A percentile compares a stretch with the other conserved stretches of the same genome.
Conservation (phyloP, 2,113 vertebrate species). For the Sceloporus tristichus region DNA sequence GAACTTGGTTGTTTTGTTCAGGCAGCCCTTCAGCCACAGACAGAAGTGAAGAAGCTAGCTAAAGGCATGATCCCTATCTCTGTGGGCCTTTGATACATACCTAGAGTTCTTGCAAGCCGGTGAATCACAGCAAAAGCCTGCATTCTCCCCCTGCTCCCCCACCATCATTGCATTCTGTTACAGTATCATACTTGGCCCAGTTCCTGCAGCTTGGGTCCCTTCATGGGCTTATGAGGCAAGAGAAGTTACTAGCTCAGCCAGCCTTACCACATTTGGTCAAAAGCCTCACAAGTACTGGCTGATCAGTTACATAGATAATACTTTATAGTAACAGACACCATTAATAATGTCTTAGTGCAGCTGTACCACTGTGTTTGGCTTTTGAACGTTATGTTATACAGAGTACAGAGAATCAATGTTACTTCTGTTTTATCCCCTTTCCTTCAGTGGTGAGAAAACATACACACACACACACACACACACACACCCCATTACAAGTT, state of each 20-base stretch:
- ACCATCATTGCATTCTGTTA: not conserved
- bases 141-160: not conserved
- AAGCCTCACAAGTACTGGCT: not conserved
- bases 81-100: too few relatives aligned
- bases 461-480: too few relatives aligned
- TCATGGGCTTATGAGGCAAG: not conserved
- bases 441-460: too few relatives aligned
- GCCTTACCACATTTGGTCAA: conserved; percentile 23
- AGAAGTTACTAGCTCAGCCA: not conserved
- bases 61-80: not conserved
- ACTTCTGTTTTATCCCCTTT: not conserved
- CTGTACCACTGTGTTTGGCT: not conserved
- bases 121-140: not conserved
- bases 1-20: not conserved
- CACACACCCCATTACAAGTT: not conserved
- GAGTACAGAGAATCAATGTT: not conserved
- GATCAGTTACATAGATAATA: not conserved
- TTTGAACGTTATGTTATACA: not conserved
- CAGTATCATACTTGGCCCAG: not conserved
- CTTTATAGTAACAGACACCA: not conserved
- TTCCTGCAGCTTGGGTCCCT: not conserved
- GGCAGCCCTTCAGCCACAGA: not conserved
- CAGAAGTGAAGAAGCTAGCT: not conserved
- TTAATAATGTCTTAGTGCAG: not conserved
- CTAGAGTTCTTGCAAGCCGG: not conserved